Conservation (phyloP, 2,797 vertebrate genomes). For the Phrynocephalus vlangalii region DNA sequence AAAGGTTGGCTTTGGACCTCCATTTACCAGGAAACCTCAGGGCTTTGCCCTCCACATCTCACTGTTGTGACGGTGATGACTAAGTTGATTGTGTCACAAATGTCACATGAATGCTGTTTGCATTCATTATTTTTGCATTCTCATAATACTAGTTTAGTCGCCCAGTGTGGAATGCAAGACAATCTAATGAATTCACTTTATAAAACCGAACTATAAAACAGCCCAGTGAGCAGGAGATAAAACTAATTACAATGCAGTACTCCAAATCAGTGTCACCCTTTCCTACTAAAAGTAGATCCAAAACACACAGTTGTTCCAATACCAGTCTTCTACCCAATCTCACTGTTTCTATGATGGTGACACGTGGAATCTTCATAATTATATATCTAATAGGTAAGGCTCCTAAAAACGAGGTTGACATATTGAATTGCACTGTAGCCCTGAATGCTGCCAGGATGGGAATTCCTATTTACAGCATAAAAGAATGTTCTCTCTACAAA, state of each 20-base stretch:
- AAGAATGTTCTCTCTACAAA: not conserved
- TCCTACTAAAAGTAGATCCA: not conserved
- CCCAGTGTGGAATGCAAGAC: constrained; percentile 12
- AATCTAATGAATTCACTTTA: constrained; percentile 26
- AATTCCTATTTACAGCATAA: not conserved
- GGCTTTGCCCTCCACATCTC: too few relatives aligned
- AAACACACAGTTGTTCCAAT: not conserved
- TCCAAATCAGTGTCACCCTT: not conserved
- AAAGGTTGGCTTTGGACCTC: too few relatives aligned
- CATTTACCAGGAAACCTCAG: too few relatives aligned
- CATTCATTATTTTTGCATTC: not conserved
- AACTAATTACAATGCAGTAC: constrained; percentile 16
- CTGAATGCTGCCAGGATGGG: not conserved
- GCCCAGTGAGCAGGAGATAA: constrained; percentile 2
- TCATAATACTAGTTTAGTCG: not conserved
- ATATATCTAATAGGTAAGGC: not conserved
- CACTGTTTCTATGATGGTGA: not conserved
- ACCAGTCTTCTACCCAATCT: not conserved
- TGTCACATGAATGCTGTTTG: not conserved
- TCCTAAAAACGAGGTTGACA: not conserved
- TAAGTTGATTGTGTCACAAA: not conserved
- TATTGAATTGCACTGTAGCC: not conserved
- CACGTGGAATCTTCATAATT: not conserved
- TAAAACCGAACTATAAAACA: constrained; percentile 8
- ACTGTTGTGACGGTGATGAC: not conserved